Conservation (phyloP, 1,140 invertebrate species). For the Gryllus bimaculatus region DNA sequence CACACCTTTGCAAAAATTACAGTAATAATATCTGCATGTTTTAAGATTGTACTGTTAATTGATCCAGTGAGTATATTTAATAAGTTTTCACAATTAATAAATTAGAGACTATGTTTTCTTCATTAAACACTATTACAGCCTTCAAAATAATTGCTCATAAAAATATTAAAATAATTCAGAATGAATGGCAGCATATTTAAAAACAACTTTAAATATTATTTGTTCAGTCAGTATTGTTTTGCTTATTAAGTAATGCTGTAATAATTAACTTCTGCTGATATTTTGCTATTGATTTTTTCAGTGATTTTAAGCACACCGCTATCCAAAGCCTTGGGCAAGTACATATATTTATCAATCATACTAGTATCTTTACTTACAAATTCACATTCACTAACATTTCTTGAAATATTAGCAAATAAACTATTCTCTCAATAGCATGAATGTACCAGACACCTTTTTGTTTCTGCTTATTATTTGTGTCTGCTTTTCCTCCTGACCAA, state of each 20-base stretch:
- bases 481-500: conserved; percentile 26
- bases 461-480: conserved; percentile 15
- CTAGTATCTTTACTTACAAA: not conserved
- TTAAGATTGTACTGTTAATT: too few relatives aligned
- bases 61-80: too few relatives aligned
- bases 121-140: not conserved
- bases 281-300: conserved; percentile 2
- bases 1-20: too few relatives aligned
- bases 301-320: not conserved
- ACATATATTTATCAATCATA: not conserved
- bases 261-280: not conserved
- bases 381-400: not conserved
- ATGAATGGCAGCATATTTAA: too few relatives aligned
- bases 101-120: not conserved
- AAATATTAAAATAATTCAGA: not conserved
- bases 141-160: not conserved
- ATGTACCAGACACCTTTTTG: conserved; percentile 18
- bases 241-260: not conserved
- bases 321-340: conserved; percentile 3
- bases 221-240: not conserved
- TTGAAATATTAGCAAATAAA: not conserved
- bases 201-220: not conserved
- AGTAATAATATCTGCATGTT: too few relatives aligned
- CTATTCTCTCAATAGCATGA: not conserved
- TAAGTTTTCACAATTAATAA: too few relatives aligned